A percentile compares a stretch with the other conserved stretches of the same genome.
These are phyloP conservation scores for Brachyalestes nurse DNA, from an alignment of 2,797 vertebrate genomes.

Conservation along the genomic window DNA sequence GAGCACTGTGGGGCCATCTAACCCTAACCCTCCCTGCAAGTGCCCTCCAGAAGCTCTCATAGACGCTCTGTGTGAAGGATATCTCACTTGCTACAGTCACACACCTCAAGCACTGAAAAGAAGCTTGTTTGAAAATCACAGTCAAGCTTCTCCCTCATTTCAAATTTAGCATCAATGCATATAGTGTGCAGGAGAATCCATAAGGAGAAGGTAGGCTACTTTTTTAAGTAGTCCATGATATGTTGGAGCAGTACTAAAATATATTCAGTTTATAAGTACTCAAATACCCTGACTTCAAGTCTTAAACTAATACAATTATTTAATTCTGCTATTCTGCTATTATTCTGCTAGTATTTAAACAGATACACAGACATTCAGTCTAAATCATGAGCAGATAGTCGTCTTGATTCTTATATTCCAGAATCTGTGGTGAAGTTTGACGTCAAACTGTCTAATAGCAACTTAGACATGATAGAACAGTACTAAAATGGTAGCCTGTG, in stretches of 20 bases:
- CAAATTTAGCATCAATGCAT: conserved; percentile 17
- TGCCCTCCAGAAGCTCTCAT: conserved; percentile 12
- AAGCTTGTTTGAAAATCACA: background rate
- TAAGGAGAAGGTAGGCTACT: conserved; percentile 13
- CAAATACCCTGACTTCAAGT: conserved; percentile 38
- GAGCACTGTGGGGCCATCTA: background rate
- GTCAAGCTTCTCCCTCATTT: background rate
- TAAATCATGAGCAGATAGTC: conserved; percentile 10
- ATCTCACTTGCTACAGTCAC: background rate
- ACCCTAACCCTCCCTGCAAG: conserved; percentile 17
- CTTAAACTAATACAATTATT: conserved; percentile 31
- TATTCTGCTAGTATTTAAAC: conserved; percentile 66
- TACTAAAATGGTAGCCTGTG: background rate
- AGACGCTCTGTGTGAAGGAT: conserved; percentile 5
- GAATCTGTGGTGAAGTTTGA: conserved; percentile 16
- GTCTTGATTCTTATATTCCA: conserved; percentile 25
- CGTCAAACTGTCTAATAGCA: conserved; percentile 21
- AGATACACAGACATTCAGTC: conserved; percentile 39
- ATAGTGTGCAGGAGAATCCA: background rate
- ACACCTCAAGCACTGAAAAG: background rate
- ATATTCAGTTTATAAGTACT: conserved; percentile 34
- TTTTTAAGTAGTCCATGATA: conserved; percentile 34
- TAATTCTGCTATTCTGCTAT: conserved; percentile 73
- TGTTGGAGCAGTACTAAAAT: conserved; percentile 34
- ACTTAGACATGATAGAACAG: conserved; percentile 5